Conservation (phyloP, 1,140 invertebrate species). For the Ruditapes philippinarum region DNA sequence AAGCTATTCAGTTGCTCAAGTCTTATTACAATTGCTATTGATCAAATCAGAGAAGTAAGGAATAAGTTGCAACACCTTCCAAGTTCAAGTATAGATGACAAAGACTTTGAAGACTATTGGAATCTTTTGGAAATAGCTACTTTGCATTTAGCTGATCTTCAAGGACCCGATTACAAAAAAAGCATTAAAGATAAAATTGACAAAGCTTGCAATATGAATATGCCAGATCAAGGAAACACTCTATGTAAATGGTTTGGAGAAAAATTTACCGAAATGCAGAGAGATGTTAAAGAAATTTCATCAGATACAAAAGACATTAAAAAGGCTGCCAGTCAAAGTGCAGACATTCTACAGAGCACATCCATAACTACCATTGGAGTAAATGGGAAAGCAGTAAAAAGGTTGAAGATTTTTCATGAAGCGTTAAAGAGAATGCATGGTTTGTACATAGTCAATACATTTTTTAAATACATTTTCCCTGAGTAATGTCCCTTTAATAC, state of each 20-base stretch:
- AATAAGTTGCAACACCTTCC: neutral
- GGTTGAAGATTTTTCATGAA: too few relatives aligned
- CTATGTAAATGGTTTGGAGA: neutral
- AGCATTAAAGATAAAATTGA: neutral
- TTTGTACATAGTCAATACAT: too few relatives aligned
- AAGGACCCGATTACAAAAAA: neutral
- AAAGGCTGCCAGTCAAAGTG: neutral
- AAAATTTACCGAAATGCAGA: neutral
- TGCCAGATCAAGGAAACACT: conserved; percentile 5
- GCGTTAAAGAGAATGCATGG: too few relatives aligned
- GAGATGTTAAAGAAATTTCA: neutral
- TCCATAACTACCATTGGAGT: too few relatives aligned
- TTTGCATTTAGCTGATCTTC: neutral
- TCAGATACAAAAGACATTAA: neutral
- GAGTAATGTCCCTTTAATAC: too few relatives aligned
- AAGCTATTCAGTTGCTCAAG: neutral
- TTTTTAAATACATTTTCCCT: too few relatives aligned
- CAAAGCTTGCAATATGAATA: neutral
- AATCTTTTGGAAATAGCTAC: neutral
- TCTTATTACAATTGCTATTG: neutral
- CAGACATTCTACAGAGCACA: neutral
- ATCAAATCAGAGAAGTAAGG: neutral
- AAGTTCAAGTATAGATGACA: neutral
- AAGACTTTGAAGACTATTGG: neutral
- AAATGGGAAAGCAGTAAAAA: too few relatives aligned